These are phyloP conservation scores for Notarius lentiginosus DNA, from an alignment of 2,113 vertebrate genomes.

Conservation along the genomic window DNA sequence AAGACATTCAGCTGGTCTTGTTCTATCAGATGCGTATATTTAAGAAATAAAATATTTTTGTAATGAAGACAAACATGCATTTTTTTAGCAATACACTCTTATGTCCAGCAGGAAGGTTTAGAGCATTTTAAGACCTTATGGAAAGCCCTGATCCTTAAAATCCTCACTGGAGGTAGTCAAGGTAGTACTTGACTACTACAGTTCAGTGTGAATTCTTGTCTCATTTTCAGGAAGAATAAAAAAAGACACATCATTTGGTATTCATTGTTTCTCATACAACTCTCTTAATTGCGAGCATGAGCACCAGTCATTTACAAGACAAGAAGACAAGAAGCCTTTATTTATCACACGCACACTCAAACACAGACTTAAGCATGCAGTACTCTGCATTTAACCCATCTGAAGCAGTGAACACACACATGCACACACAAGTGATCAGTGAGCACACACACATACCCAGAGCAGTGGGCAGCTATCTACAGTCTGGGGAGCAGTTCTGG, in stretches of 20 bases:
- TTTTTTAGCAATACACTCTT: conserved; percentile 17
- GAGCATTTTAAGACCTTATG: conserved; percentile 17
- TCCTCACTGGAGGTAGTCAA: background rate
- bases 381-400: too few relatives aligned
- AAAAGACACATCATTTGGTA: background rate
- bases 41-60: background rate
- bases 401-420: too few relatives aligned
- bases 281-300: background rate
- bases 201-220: background rate
- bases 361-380: too few relatives aligned
- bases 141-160: background rate
- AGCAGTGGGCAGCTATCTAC: too few relatives aligned
- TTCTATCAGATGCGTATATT: background rate
- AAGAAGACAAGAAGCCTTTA: too few relatives aligned
- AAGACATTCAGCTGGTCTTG: background rate
- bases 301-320: background rate
- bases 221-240: background rate
- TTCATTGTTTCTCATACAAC: background rate
- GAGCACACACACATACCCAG: too few relatives aligned
- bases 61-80: background rate
- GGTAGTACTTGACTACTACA: background rate
- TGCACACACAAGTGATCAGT: too few relatives aligned
- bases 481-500: too few relatives aligned
- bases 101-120: conserved; percentile 27
- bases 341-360: too few relatives aligned